phyloP scores from a whole-genome alignment of 37 sponge, comb jelly and placozoan species.

The Eunapius fragilis region DNA sequence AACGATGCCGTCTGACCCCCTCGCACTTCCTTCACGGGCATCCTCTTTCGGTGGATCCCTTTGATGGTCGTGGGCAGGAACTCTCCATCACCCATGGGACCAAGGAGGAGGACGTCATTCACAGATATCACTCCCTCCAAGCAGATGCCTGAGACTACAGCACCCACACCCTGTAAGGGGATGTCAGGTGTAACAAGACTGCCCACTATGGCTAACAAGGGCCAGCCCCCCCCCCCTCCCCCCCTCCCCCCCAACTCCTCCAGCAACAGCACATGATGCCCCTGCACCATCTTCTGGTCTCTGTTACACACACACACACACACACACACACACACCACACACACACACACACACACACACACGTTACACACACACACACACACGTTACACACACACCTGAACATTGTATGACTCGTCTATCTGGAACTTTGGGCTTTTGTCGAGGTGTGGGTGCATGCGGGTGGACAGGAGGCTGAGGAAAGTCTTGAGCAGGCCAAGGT shows the following conservation, averaged over 20 bases:
- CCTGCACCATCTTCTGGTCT: background rate
- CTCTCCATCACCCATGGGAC: constrained; percentile 87
- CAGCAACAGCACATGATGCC: background rate
- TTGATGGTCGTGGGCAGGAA: constrained; percentile 86
- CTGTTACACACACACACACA: background rate
- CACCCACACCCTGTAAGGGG: constrained; percentile 83
- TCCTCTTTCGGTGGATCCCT: constrained; percentile 94
- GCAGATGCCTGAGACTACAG: constrained; percentile 96
- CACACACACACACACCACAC: background rate
- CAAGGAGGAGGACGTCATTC: constrained; percentile 89
- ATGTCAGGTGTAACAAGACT: background rate
- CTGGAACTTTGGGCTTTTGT: constrained; percentile 93
- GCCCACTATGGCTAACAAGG: background rate
- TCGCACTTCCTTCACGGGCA: constrained; percentile 89
- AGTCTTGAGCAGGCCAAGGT: constrained; percentile 89
- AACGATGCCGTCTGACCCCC: constrained; percentile 98
- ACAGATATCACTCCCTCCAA: constrained; percentile 85
- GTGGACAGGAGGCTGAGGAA: constrained; percentile 93
- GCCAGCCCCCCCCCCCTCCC: background rate
- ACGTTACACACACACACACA: background rate
- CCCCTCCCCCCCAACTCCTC: background rate
- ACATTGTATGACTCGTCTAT: constrained; percentile 97
- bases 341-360: background rate
- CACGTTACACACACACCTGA: constrained; percentile 63
- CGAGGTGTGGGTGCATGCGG: constrained; percentile 75